Base-by-base conservation (phyloP, 2,113 vertebrate species). In the Oryzias curvinotus region DNA sequence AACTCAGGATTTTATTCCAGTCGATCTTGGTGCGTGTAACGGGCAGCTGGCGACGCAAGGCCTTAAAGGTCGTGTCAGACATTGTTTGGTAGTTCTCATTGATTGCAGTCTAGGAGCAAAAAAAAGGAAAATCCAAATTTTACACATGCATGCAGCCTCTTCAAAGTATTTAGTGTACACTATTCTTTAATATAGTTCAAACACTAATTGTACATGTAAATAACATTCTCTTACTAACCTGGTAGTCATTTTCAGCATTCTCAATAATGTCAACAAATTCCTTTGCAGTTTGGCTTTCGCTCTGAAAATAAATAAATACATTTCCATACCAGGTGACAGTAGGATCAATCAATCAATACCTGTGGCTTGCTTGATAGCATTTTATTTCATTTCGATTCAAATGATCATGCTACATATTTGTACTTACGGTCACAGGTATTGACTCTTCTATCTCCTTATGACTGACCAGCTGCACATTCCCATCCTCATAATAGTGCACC, bases 401-500 rank as follows among this genome's bases (percentile, higher is more conserved):
- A 18, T n/a, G 10, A 6, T 26, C 5, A 47, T 15, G 1, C 5
- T 18, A n/a, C 5, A n/a, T 1, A 43, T 48, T 4, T 43, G 65
- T 67, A 97, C 97, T 97, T 91, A 98, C 96, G 91, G 89, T 93
- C 72, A 97, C 92, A 65, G 93, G 93, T 91, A 99, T 87, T 67
- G 95, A 95, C 70, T 98, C 95, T 68, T 96, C 95, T 79, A 98
- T 92, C 69, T 99, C 96, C 93, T 99, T 98, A 92, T 98, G 96
- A 92, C 97, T 99, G 88, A 99, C 96, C 87, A 99, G 91, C 81
- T 99, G 97, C 83, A 99, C 97, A 64, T 99, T 99, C 55, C 97
- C 97, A 90, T 99, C 97, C 93, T 99, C 97, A 91, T 99, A 99
- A 91, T 98, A 99, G 84, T 99, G 97, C 88, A 99, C 96, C 97